phyloP scores from a whole-genome alignment of 2,113 vertebrate genomes.

The Enhydra lutris region DNA sequence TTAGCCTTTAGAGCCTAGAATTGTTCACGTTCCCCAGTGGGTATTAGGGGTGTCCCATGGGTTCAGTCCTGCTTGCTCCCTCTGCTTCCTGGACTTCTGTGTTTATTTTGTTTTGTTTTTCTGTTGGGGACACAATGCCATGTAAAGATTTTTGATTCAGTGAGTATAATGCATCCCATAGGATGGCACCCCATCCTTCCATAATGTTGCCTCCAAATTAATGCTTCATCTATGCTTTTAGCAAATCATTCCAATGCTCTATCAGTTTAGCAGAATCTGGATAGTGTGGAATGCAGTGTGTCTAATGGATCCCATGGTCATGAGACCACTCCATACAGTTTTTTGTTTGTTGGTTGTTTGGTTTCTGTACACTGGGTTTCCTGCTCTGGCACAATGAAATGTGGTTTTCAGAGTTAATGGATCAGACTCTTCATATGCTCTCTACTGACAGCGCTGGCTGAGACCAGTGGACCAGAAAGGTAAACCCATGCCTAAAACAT shows the following conservation, averaged over 20 bases:
- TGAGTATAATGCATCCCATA: not conserved
- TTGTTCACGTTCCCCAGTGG: not conserved
- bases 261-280: not conserved
- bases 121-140: not conserved
- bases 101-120: not conserved
- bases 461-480: not conserved
- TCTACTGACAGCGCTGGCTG: not conserved
- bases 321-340: not conserved
- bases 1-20: not conserved
- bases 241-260: not conserved
- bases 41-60: too few relatives aligned
- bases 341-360: not conserved
- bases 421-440: not conserved
- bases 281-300: not conserved
- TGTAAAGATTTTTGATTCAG: not conserved
- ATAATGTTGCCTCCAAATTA: not conserved
- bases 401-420: not conserved
- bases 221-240: not conserved
- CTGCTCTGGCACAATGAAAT: not conserved
- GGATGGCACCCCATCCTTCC: not conserved
- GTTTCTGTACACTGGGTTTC: not conserved
- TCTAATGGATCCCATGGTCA: not conserved
- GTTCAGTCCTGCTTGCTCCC: not conserved
- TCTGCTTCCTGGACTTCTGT: not conserved
- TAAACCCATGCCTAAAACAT: not conserved